A percentile compares a stretch with the other conserved stretches of the same genome.
Evolutionary conservation across 2,888 invertebrate species (phyloP).

Genomic region (Nymphalis polychloros): DNA sequence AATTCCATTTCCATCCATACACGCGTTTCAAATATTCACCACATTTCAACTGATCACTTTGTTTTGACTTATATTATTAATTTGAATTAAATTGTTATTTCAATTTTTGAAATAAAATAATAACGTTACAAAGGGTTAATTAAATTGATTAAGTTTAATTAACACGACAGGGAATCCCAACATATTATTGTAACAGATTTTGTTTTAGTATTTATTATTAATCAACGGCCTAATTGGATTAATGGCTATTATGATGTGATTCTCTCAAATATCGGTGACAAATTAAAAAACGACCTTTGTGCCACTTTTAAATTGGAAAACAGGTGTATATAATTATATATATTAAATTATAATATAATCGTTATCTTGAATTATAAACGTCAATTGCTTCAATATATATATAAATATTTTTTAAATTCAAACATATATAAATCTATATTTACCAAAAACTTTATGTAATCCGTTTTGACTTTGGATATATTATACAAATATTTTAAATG

Average conservation of each 20-base stretch:
- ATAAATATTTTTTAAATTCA: background rate
- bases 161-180: too few relatives aligned
- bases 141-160: too few relatives aligned
- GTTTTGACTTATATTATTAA: too few relatives aligned
- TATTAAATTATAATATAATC: slow-evolving; percentile 12
- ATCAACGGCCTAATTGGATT: slow-evolving; percentile 18
- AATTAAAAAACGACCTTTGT: slow-evolving; percentile 21
- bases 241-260: slow-evolving; percentile 4
- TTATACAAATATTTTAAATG: background rate
- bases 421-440: slow-evolving; percentile 16
- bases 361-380: slow-evolving; percentile 23
- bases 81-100: too few relatives aligned
- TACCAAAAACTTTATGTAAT: slow-evolving; percentile 5
- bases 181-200: too few relatives aligned
- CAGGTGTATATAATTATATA: slow-evolving; percentile 30
- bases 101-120: background rate
- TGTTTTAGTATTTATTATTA: background rate
- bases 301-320: slow-evolving; percentile 33
- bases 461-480: background rate
- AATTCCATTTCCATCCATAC: too few relatives aligned
- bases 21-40: too few relatives aligned
- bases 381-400: slow-evolving; percentile 28
- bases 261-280: slow-evolving; percentile 23
- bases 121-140: background rate
- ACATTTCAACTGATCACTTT: too few relatives aligned